Conservation (phyloP, 1,140 invertebrate genomes). For the Daktulosphaira vitifoliae region DNA sequence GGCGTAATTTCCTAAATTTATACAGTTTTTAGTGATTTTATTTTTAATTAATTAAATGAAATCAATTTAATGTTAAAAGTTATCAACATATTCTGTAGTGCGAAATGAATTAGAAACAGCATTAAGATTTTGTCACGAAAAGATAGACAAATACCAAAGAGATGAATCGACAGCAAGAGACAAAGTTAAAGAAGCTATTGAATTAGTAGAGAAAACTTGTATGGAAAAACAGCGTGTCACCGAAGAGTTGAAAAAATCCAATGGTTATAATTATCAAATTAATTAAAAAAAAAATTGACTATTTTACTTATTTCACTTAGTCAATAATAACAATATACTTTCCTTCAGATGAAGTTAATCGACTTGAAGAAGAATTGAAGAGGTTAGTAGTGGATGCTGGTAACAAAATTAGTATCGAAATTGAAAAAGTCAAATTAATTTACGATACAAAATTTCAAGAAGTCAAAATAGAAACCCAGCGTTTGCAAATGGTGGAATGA, state of each 20-base stretch:
- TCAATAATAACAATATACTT: no score
- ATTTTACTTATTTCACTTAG: no score
- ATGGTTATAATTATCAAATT: no score
- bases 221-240: background rate
- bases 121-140: background rate
- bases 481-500: background rate
- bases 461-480: background rate
- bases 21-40: no score
- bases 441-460: slow-evolving; percentile 1
- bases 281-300: no score
- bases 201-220: slow-evolving; percentile 3
- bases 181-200: slow-evolving; percentile 2
- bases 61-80: no score
- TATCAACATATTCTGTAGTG: no score
- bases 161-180: background rate
- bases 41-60: no score
- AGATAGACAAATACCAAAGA: background rate
- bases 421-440: background rate
- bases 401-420: background rate
- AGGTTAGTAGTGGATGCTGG: background rate
- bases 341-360: background rate
- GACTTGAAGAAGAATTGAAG: background rate
- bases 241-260: background rate
- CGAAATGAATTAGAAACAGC: slow-evolving; percentile 3
- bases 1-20: no score